A percentile compares a stretch with the other conserved stretches of the same genome.
Evolutionary conservation across 2,888 invertebrate genomes (phyloP).

Genomic region (Silvanus unidentatus): DNA sequence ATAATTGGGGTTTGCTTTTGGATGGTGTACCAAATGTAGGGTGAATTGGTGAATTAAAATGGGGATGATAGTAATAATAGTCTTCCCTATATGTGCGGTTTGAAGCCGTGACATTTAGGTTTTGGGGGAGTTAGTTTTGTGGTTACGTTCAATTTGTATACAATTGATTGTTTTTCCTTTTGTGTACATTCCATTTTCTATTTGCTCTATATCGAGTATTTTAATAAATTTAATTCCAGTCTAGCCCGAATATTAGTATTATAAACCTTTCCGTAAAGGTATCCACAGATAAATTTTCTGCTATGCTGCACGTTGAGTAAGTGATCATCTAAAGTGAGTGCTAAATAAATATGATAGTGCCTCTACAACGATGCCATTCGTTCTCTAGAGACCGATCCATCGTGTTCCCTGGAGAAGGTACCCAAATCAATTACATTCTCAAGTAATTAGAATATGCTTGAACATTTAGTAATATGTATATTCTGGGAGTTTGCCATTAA

Average conservation of each 20-base stretch:
- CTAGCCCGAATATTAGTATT: no score
- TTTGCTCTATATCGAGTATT: no score
- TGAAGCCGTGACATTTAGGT: slow-evolving; percentile 8
- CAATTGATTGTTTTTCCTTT: slow-evolving; percentile 4
- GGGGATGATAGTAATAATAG: slow-evolving; percentile 4
- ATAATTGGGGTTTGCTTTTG: slow-evolving; percentile 7
- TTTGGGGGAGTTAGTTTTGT: slow-evolving; percentile 6
- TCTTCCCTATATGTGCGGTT: slow-evolving; percentile 10
- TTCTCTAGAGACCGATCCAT: slow-evolving; percentile 32
- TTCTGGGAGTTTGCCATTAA: no score
- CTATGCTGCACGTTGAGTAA: background rate
- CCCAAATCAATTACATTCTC: slow-evolving; percentile 35
- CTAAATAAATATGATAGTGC: slow-evolving; percentile 27
- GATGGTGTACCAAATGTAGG: slow-evolving; percentile 7
- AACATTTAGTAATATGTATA: no score
- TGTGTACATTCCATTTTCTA: background rate
- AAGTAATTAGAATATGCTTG: slow-evolving; percentile 35
- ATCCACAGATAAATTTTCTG: no score
- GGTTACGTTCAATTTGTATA: slow-evolving; percentile 8
- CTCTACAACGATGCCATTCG: slow-evolving; percentile 25
- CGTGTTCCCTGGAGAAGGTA: slow-evolving; percentile 29
- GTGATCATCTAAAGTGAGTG: slow-evolving; percentile 21
- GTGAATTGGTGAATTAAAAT: slow-evolving; percentile 8
- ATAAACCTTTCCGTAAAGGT: no score
- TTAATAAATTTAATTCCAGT: no score